These are phyloP conservation scores for Melanaphis sacchari DNA, from an alignment of 1,140 invertebrate genomes.

Conservation along the genomic window DNA sequence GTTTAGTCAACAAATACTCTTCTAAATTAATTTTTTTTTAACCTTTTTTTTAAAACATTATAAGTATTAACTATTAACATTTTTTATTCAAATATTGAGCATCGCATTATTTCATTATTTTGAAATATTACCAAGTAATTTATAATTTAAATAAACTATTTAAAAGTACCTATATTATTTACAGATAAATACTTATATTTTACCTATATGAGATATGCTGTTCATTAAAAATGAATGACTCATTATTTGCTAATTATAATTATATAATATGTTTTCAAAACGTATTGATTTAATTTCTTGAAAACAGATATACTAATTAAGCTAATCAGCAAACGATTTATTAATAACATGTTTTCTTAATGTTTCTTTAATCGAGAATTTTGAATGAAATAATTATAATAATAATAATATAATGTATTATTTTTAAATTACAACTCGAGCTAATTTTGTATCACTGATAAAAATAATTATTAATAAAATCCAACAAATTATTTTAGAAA, in stretches of 20 bases:
- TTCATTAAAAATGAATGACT: background rate
- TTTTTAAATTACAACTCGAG: background rate
- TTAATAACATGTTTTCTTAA: background rate
- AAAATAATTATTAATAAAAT: background rate
- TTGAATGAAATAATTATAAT: background rate
- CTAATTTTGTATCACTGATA: background rate
- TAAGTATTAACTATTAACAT: background rate
- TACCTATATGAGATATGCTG: background rate
- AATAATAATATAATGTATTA: background rate
- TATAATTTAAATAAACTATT: background rate
- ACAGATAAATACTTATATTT: background rate
- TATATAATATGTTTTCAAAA: background rate
- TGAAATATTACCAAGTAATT: background rate
- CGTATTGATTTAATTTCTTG: background rate
- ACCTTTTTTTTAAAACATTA: background rate
- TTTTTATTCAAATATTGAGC: background rate
- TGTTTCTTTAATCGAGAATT: background rate
- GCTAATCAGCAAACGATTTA: background rate
- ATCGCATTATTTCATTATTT: background rate
- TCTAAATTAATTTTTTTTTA: background rate
- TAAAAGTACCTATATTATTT: background rate
- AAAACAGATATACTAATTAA: background rate
- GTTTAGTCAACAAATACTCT: background rate
- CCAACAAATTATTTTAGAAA: background rate
- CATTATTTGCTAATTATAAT: background rate